Conservation (phyloP, 2,888 invertebrate species). For the Abrostola tripartita region DNA sequence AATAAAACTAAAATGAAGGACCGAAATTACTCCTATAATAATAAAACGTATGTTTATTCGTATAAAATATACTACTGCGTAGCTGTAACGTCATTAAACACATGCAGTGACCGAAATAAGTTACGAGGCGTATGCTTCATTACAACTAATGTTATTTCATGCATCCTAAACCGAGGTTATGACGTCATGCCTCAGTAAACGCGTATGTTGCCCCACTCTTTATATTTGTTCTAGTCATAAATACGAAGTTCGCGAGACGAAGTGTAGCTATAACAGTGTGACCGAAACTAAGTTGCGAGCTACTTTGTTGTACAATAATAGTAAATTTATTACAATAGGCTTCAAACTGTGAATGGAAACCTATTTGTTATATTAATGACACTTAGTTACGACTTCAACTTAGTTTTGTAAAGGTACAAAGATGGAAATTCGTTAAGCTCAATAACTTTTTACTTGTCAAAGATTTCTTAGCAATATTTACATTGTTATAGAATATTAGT, state of each 20-base stretch:
- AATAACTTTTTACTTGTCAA: conserved; percentile 14
- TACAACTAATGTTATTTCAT: conserved; percentile 33
- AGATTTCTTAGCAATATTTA: conserved; percentile 22
- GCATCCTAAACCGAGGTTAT: conserved; percentile 41
- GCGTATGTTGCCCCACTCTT: conserved; percentile 27
- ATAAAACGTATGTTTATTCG: not conserved
- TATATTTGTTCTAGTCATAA: conserved; percentile 18
- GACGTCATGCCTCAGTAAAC: conserved; percentile 29
- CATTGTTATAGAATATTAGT: conserved; percentile 25
- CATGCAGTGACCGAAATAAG: conserved; percentile 36
- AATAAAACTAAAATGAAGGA: not conserved
- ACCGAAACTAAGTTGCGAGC: not conserved
- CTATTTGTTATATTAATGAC: conserved; percentile 4
- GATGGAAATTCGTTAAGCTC: conserved; percentile 17
- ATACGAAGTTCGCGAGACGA: conserved; percentile 18
- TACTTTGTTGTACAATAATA: conserved; percentile 22
- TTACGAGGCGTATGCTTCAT: conserved; percentile 27
- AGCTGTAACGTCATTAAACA: conserved; percentile 1
- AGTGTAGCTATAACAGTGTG: conserved; percentile 4
- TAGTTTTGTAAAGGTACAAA: conserved; percentile 10
- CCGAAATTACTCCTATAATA: conserved; percentile 1
- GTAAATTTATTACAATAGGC: not conserved
- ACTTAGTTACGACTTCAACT: not conserved
- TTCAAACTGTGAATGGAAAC: conserved; percentile 10
- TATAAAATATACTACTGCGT: not conserved